Evolutionary conservation across 2,113 vertebrate species (phyloP), one percentile per base, ranked within the genome.

Genomic region (Stercorarius parasiticus): DNA sequence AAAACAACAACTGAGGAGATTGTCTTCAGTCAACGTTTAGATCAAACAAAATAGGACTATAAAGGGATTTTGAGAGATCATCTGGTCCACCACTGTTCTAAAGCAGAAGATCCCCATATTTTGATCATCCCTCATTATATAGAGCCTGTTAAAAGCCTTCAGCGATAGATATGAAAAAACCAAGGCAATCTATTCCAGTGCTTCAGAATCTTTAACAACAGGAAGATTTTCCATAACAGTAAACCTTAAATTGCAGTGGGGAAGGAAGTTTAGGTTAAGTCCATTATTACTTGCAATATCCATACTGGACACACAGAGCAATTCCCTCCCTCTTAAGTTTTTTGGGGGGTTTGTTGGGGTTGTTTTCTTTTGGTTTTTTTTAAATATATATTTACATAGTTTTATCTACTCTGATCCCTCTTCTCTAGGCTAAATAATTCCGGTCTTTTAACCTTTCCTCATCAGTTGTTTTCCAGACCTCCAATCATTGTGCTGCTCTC

Each of bases 341-440:
- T 26, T 19, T n/a, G 2, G 5, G 32, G 8, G 3, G 9, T 2
- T 10, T 47, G 32, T 52, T 67, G 20, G 32, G 11, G 7, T 1
- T 7, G 29, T 19, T 21, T 8, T 59, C 5, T 18, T 85, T 32
- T 10, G 40, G 40, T 40, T 42, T 42, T 73, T 56, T 73, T 64
- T 17, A 20, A 20, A 32, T n/a, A 27, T n/a, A 18, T 2, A 40
- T 45, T 72, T 79, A 72, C 13, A 29, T 27, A 50, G 10, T 65
- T 82, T 45, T 8, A 15, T 22, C 42, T 61, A 62, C 17, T 78
- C 27, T 70, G 19, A 66, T 16, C 15, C 16, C 38, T 71, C 30
- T 47, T 81, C 56, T 70, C 66, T 43, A 87, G 9, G 32, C 10
- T 58, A 82, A 95, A 42, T 9, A 89, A 74, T 27, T 49, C 10